Evolutionary conservation across 2,888 invertebrate genomes (phyloP).

Genomic region (Aphidius colemani): DNA sequence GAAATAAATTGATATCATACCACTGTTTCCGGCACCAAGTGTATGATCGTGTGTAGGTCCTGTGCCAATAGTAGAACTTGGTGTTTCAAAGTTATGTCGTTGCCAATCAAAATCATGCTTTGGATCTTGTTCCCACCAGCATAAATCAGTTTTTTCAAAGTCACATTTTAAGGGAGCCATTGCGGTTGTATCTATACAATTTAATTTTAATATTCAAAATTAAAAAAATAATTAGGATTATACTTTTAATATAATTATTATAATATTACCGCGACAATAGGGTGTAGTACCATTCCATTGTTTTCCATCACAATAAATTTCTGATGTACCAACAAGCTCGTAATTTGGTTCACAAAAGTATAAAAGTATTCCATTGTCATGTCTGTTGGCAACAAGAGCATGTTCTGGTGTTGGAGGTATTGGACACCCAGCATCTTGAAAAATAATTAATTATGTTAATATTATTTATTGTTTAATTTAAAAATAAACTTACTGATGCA

Average conservation of each 20-base stretch:
- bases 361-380: constrained; percentile 65
- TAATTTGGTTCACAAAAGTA: constrained; percentile 73
- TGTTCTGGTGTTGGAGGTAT: constrained; percentile 60
- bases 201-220: constrained; percentile 7
- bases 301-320: constrained; percentile 74
- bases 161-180: constrained; percentile 65
- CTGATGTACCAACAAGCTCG: constrained; percentile 65
- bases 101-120: constrained; percentile 77
- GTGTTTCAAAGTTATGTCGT: constrained; percentile 68
- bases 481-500: constrained; percentile 74
- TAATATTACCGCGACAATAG: constrained; percentile 65
- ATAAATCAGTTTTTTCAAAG: constrained; percentile 71
- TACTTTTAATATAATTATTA: constrained; percentile 1
- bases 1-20: constrained; percentile 47
- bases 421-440: constrained; percentile 68
- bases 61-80: constrained; percentile 69
- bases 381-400: constrained; percentile 62
- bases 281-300: constrained; percentile 74
- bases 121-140: constrained; percentile 79
- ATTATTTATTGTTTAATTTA: background rate
- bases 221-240: constrained; percentile 16
- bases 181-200: constrained; percentile 52
- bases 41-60: constrained; percentile 82
- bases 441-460: constrained; percentile 15
- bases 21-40: constrained; percentile 63